Base-by-base conservation (phyloP, 2,888 invertebrate genomes). In the Watsonalla binaria region DNA sequence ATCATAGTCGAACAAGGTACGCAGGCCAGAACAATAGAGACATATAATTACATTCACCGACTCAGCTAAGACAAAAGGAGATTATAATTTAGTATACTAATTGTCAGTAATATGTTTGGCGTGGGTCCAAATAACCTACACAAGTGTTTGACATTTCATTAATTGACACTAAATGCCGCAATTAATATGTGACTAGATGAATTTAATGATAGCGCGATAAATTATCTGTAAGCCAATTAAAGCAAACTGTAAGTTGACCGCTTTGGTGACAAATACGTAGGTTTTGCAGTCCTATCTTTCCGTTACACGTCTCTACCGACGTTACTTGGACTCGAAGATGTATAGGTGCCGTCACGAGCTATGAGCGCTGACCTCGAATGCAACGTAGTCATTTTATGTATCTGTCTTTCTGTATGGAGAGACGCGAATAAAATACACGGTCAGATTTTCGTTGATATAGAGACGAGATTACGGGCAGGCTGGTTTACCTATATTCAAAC, bases 61-160 rank as follows among this genome's bases (percentile, higher is more conserved):
- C 73, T 66, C 65, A 57, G 61, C 64, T 61, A 54, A 56, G 60
- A 68, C 68, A 76, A 79, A 78, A 79, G 76, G 75, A 74, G 59
- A 2, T 62, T 62, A 66, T 81, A 84, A 84, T 82, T 80, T 81
- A 76, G 78, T 80, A 80, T 85, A 81, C 84, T 87, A 86, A 87
- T 86, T 83, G 82, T 70, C 65, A 54, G 70, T 84, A 87, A 88
- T 86, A 78, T 84, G 84, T 68, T 68, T 82, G 78, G 80, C 81
- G 81, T 80, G 71, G 78, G 78, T 76, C 71, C 74, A 76, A 70
- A 37, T 8, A 42, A 11, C 42, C 42, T 42, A 11, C 5, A 42
- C 42, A 11, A 8, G 11, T 37, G 42, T 42, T 42, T 42, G 42
- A 42, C 42, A 11, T 42, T 42, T 42, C 42, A 42, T 42, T 42